Conservation (phyloP, 2,888 invertebrate species). For the Watsonalla cultraria region DNA sequence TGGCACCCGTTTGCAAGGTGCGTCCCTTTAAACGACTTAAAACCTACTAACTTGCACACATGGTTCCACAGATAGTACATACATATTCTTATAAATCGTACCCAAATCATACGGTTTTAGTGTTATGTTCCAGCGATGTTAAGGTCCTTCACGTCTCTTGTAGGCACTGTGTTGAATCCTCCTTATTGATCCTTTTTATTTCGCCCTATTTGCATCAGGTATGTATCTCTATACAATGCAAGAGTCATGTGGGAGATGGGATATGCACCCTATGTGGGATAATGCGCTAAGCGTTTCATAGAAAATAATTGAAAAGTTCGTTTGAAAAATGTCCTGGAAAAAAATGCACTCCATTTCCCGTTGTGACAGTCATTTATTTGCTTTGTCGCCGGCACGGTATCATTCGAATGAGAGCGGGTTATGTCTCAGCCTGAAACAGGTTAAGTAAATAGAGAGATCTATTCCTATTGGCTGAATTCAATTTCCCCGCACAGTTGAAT, state of each 20-base stretch:
- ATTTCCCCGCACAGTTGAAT: conserved; percentile 48
- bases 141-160: too few species aligned
- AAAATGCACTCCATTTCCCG: conserved; percentile 42
- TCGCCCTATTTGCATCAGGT: too few species aligned
- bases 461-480: conserved; percentile 50
- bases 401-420: conserved; percentile 42
- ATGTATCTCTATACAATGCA: too few species aligned
- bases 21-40: conserved; percentile 56
- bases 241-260: too few species aligned
- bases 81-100: too few species aligned
- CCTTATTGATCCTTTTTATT: too few species aligned
- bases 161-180: too few species aligned
- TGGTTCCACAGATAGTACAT: conserved; percentile 31
- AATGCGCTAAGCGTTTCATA: neutral
- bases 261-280: neutral
- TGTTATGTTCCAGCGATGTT: too few species aligned
- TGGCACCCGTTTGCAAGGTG: conserved; percentile 57
- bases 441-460: conserved; percentile 66
- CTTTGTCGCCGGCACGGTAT: conserved; percentile 45
- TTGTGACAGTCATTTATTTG: conserved; percentile 51
- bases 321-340: conserved; percentile 8
- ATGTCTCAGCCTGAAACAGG: conserved; percentile 57
- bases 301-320: conserved; percentile 8
- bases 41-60: conserved; percentile 43
- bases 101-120: too few species aligned